These are phyloP conservation scores for Alcis repandata DNA, from an alignment of 2,888 invertebrate species.

Conservation along the genomic window DNA sequence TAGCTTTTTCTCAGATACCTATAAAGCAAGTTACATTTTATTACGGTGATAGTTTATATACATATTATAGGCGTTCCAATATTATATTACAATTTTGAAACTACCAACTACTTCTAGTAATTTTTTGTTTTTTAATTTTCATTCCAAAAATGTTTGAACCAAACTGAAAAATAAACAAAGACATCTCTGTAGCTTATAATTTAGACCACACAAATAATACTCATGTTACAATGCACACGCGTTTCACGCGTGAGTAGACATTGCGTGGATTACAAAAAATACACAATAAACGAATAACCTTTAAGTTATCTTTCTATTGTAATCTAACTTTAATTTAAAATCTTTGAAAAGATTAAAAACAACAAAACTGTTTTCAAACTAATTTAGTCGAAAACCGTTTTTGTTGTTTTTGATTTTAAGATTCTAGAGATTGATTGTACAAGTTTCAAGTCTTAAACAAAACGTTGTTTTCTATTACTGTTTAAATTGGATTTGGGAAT, in stretches of 20 bases:
- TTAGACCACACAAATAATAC: constrained; percentile 54
- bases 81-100: too few species aligned
- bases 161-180: too few species aligned
- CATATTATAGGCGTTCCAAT: too few species aligned
- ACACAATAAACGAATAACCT: constrained; percentile 66
- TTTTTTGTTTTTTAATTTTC: too few species aligned
- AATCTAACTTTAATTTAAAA: constrained; percentile 42
- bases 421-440: constrained; percentile 9
- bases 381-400: constrained; percentile 7
- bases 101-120: too few species aligned
- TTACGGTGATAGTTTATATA: too few species aligned
- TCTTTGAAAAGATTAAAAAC: constrained; percentile 26
- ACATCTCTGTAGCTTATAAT: constrained; percentile 28
- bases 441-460: constrained; percentile 5
- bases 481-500: neutral
- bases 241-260: constrained; percentile 71
- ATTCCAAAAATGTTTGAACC: neutral
- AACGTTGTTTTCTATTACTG: neutral
- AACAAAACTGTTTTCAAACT: too few species aligned
- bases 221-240: constrained; percentile 71
- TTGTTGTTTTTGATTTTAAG: constrained; percentile 1
- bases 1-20: too few species aligned
- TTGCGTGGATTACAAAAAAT: constrained; percentile 74
- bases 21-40: too few species aligned
- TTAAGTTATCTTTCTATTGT: constrained; percentile 44